Percentiles rank a stretch among this genome's conserved stretches.
Evolutionary conservation across 2,797 vertebrate species (phyloP).

Genomic region (Falco concolor): DNA sequence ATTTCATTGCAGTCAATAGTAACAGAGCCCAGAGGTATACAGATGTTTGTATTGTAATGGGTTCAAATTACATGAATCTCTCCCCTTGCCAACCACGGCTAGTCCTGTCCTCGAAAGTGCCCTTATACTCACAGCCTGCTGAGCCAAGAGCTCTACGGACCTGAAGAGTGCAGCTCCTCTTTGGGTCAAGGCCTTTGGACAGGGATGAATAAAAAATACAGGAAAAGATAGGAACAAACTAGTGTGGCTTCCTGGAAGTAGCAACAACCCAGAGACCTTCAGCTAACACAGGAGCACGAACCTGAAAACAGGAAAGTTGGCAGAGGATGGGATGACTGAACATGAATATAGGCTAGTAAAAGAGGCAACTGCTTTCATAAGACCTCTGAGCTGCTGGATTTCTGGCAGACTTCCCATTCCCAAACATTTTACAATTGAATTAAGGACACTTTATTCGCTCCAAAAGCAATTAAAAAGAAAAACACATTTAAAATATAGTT

Average conservation of each 20-base stretch:
- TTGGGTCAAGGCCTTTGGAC: neutral
- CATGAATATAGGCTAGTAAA: neutral
- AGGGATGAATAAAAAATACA: neutral
- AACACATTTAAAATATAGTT: constrained; percentile 40
- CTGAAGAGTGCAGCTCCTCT: neutral
- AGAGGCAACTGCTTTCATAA: constrained; percentile 7
- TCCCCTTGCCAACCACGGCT: neutral
- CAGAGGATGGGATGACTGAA: neutral
- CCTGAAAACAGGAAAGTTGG: neutral
- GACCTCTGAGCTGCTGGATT: constrained; percentile 14
- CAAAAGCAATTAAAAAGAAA: constrained; percentile 55
- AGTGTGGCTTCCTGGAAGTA: neutral
- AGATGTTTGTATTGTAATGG: neutral
- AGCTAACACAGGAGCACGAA: neutral
- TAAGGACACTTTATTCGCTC: constrained; percentile 35
- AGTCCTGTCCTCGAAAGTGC: neutral
- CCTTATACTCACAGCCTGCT: neutral
- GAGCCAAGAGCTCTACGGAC: neutral
- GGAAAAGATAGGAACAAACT: neutral
- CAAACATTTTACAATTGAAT: constrained; percentile 58
- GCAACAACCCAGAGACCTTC: neutral
- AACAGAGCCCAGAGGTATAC: neutral
- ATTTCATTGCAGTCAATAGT: neutral
- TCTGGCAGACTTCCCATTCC: constrained; percentile 44
- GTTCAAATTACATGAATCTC: neutral